phyloP scores from a whole-genome alignment of 2,888 invertebrate species.

The Elysia crispata region DNA sequence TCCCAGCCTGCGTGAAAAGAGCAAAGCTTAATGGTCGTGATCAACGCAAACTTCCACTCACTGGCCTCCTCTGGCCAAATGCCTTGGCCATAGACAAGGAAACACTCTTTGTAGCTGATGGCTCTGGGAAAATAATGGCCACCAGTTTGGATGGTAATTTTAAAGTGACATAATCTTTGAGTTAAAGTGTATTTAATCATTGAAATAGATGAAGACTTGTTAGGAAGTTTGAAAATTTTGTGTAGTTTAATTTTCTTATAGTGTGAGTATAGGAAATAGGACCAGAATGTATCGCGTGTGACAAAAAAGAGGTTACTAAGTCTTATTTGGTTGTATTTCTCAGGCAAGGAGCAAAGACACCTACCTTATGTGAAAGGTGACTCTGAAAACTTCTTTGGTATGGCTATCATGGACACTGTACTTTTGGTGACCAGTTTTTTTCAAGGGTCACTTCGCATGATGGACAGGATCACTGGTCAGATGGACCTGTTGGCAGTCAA shows the following conservation, averaged over 20 bases:
- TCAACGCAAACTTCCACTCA: constrained; percentile 57
- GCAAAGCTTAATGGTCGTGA: constrained; percentile 60
- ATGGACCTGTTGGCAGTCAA: constrained; percentile 57
- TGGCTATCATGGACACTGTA: constrained; percentile 58
- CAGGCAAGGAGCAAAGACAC: constrained; percentile 56
- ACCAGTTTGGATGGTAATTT: constrained; percentile 63
- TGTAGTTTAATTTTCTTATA: no score
- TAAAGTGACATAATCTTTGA: not conserved
- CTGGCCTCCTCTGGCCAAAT: constrained; percentile 64
- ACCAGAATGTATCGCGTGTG: no score
- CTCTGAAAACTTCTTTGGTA: constrained; percentile 60
- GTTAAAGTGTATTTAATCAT: not conserved
- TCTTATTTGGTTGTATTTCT: not conserved
- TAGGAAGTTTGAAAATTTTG: no score
- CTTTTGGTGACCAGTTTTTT: constrained; percentile 66
- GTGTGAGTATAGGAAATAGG: no score
- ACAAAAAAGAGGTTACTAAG: no score
- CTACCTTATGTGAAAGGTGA: constrained; percentile 56
- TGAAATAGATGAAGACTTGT: not conserved
- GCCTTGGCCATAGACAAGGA: constrained; percentile 61
- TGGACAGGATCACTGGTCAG: constrained; percentile 61
- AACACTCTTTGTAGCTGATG: constrained; percentile 64
- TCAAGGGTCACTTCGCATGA: constrained; percentile 59
- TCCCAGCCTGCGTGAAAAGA: constrained; percentile 57
- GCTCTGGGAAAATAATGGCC: constrained; percentile 61